Evolutionary conservation across 1,140 invertebrate genomes (phyloP).

Genomic region (Agrilus planipennis): DNA sequence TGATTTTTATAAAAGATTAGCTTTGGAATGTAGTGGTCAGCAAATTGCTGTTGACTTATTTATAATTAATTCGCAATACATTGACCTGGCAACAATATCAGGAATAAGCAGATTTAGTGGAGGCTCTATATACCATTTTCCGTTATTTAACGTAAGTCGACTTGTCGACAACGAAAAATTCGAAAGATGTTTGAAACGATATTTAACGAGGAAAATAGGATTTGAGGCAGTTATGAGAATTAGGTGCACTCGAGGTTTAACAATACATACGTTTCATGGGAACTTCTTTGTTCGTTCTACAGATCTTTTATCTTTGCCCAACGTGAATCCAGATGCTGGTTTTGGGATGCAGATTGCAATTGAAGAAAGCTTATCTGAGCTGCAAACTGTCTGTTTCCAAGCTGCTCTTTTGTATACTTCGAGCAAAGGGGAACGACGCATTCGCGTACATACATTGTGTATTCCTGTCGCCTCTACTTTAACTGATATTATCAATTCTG

Average conservation of each 20-base stretch:
- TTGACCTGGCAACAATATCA: conserved; percentile 85
- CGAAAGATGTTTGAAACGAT: conserved; percentile 61
- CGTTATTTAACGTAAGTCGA: conserved; percentile 70
- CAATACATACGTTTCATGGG: conserved; percentile 97
- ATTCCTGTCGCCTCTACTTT: conserved; percentile 78
- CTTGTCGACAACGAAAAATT: conserved; percentile 61
- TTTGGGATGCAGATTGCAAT: conserved; percentile 96
- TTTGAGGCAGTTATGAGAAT: conserved; percentile 99
- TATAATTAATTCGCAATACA: conserved; percentile 83
- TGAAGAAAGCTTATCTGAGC: conserved; percentile 80
- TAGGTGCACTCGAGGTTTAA: conserved; percentile 82
- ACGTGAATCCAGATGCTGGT: conserved; percentile 95
- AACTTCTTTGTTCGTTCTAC: conserved; percentile 99
- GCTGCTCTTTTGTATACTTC: conserved; percentile 96
- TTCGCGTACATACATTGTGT: conserved; percentile 94
- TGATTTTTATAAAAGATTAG: conserved; percentile 96
- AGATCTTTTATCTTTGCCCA: conserved; percentile 90
- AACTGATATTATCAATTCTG: conserved; percentile 75
- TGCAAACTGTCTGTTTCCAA: conserved; percentile 90
- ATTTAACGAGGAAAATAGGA: conserved; percentile 93
- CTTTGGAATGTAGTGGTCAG: conserved; percentile 90
- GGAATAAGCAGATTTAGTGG: conserved; percentile 92
- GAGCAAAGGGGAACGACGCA: conserved; percentile 93
- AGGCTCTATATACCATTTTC: conserved; percentile 88
- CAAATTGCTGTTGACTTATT: conserved; percentile 96